phyloP scores from a whole-genome alignment of 2,888 invertebrate species.

The Taenaris catops region DNA sequence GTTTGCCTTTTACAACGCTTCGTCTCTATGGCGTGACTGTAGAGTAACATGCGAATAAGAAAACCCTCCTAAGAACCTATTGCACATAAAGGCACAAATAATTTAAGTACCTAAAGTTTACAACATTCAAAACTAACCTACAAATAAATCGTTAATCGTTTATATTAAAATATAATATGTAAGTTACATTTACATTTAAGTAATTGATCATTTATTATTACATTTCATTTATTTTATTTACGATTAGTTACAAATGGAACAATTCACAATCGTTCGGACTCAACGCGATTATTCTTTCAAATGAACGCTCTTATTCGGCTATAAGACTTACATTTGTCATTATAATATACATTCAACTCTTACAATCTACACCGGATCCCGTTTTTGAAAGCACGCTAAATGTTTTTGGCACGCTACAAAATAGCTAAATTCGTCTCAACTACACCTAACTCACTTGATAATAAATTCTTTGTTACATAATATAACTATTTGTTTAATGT shows the following conservation, averaged over 20 bases:
- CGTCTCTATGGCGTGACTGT: no score
- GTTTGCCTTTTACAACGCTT: no score
- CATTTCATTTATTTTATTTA: not conserved
- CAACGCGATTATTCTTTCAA: slow-evolving; percentile 8
- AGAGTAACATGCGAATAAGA: no score
- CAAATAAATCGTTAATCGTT: slow-evolving; percentile 12
- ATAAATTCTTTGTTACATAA: slow-evolving; percentile 23
- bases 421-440: slow-evolving; percentile 48
- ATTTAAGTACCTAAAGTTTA: slow-evolving; percentile 50
- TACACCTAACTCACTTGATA: slow-evolving; percentile 26
- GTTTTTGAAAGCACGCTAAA: slow-evolving; percentile 41
- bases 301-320: slow-evolving; percentile 10
- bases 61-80: slow-evolving; percentile 15
- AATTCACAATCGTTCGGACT: slow-evolving; percentile 27
- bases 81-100: slow-evolving; percentile 57
- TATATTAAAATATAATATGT: slow-evolving; percentile 22
- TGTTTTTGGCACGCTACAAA: slow-evolving; percentile 63
- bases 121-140: slow-evolving; percentile 15
- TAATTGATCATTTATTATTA: slow-evolving; percentile 19
- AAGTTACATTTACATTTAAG: slow-evolving; percentile 23
- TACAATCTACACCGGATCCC: slow-evolving; percentile 37
- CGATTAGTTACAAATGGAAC: slow-evolving; percentile 12
- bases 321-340: slow-evolving; percentile 18
- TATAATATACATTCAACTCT: slow-evolving; percentile 14
- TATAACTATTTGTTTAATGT: no score